Evolutionary conservation across 2,797 vertebrate species (phyloP).

Genomic region (Triplophysa bombifrons): DNA sequence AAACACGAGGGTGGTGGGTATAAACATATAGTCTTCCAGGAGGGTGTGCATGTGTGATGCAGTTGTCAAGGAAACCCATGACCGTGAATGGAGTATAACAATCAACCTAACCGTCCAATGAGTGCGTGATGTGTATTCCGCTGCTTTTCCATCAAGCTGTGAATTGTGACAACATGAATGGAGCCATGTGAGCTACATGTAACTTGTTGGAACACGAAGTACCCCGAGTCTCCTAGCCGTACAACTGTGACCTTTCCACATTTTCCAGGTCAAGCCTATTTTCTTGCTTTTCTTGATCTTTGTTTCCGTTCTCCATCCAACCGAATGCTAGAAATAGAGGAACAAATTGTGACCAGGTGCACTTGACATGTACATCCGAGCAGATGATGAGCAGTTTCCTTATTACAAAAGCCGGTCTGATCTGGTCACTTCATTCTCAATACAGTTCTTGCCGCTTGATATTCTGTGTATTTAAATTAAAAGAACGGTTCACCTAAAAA

Average conservation of each 20-base stretch:
- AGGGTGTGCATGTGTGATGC: constrained; percentile 53
- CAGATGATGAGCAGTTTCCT: background rate
- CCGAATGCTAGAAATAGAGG: background rate
- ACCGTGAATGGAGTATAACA: constrained; percentile 62
- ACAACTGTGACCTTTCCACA: constrained; percentile 53
- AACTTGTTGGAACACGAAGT: constrained; percentile 10
- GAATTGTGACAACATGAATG: constrained; percentile 11
- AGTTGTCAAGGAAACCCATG: constrained; percentile 72
- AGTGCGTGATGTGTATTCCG: background rate
- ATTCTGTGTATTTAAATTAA: too few relatives aligned
- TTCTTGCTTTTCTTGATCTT: constrained; percentile 15
- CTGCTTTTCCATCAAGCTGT: background rate
- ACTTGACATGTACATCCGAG: background rate
- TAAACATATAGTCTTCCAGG: constrained; percentile 50
- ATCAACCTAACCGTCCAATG: constrained; percentile 42
- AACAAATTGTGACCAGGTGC: background rate
- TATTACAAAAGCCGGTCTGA: background rate
- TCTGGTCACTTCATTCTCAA: background rate
- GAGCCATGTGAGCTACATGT: constrained; percentile 22
- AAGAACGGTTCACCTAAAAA: too few relatives aligned
- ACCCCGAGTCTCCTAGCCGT: constrained; percentile 38
- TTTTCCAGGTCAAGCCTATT: constrained; percentile 43
- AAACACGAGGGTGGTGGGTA: constrained; percentile 25
- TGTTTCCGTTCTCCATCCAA: constrained; percentile 25
- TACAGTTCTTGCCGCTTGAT: background rate